Evolutionary conservation across 2,113 vertebrate genomes (phyloP).

Genomic region (Thalassoma bifasciatum): DNA sequence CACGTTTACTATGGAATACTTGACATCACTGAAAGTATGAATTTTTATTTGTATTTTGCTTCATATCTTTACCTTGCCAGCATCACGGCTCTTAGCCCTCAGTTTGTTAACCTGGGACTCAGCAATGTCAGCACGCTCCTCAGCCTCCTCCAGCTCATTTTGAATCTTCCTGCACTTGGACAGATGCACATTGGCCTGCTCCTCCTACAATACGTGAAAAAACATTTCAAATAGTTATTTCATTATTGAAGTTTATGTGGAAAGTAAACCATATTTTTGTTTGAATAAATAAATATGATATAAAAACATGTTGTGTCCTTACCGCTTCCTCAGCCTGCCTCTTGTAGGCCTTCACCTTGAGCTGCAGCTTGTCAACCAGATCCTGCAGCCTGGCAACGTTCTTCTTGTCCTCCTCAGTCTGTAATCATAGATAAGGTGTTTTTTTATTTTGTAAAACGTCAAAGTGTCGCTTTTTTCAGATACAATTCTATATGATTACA

Average conservation of each 20-base stretch:
- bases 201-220: slow-evolving; percentile 67
- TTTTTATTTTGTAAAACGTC: no score
- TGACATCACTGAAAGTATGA: no score
- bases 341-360: slow-evolving; percentile 94
- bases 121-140: slow-evolving; percentile 86
- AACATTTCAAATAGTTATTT: no score
- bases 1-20: no score
- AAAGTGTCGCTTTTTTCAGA: no score
- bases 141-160: slow-evolving; percentile 87
- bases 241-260: no score
- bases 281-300: no score
- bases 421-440: no score
- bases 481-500: no score
- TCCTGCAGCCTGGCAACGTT: slow-evolving; percentile 75
- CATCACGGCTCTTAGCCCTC: slow-evolving; percentile 84
- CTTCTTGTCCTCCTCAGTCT: slow-evolving; percentile 79
- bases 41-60: no score
- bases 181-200: slow-evolving; percentile 73
- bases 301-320: slow-evolving; percentile 21
- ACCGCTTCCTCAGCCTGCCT: slow-evolving; percentile 91
- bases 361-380: slow-evolving; percentile 85
- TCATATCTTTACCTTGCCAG: slow-evolving; percentile 82
- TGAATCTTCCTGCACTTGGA: slow-evolving; percentile 84
- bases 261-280: neutral
- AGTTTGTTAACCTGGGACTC: slow-evolving; percentile 88